These are phyloP conservation scores for Acanthornis magna DNA, from an alignment of 2,797 vertebrate genomes.

Conservation along the genomic window DNA sequence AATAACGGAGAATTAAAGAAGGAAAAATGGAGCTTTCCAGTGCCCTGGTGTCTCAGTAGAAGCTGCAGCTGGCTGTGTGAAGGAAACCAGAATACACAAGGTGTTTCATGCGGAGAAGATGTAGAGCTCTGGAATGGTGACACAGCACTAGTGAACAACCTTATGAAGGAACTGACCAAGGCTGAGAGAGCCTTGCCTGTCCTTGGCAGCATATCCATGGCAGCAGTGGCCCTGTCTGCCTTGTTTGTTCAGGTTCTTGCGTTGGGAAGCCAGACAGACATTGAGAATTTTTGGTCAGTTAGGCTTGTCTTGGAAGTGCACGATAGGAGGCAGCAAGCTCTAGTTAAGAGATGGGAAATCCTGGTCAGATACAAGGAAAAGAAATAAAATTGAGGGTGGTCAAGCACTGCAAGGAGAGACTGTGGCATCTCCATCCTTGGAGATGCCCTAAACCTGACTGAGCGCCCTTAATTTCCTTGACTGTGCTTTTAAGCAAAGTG, in stretches of 20 bases:
- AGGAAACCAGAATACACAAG: neutral
- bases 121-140: neutral
- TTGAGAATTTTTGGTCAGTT: neutral
- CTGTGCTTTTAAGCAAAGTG: neutral
- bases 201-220: accelerated
- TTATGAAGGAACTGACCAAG: neutral
- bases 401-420: neutral
- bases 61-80: neutral
- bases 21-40: neutral
- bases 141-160: neutral
- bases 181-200: neutral
- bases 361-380: neutral
- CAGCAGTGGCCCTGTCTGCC: neutral
- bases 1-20: neutral
- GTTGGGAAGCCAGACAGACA: neutral
- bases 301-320: accelerated
- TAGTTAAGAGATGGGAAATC: neutral
- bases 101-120: neutral
- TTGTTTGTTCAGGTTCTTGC: neutral
- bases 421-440: neutral
- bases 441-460: neutral
- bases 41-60: neutral
- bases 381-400: neutral
- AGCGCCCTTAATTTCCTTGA: neutral
- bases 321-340: neutral